Evolutionary conservation across 2,888 invertebrate genomes (phyloP).

Genomic region (Ophraella communa): DNA sequence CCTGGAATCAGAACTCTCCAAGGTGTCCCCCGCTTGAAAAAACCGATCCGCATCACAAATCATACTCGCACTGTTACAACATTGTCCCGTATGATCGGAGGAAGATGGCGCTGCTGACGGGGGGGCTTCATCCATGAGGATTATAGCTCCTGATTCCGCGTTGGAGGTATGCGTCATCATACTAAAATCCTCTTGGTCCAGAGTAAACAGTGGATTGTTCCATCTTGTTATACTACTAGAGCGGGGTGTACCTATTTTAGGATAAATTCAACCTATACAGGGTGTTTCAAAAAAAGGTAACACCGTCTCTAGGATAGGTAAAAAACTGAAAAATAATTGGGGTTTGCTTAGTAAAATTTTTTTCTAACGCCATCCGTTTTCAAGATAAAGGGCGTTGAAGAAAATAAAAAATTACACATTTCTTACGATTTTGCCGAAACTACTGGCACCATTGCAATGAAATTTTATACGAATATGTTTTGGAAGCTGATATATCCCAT

Average conservation of each 20-base stretch:
- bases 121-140: conserved; percentile 74
- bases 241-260: conserved; percentile 64
- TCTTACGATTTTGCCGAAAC: too few species aligned
- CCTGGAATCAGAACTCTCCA: conserved; percentile 58
- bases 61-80: conserved; percentile 57
- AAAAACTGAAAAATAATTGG: too few species aligned
- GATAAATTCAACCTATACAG: background rate
- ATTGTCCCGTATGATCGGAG: conserved; percentile 53
- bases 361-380: too few species aligned
- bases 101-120: conserved; percentile 42
- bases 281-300: too few species aligned
- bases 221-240: conserved; percentile 70
- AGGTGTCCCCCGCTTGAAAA: conserved; percentile 69
- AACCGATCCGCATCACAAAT: conserved; percentile 66
- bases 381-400: too few species aligned
- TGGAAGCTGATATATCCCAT: too few species aligned
- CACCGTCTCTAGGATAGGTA: too few species aligned
- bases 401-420: too few species aligned
- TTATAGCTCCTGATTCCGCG: conserved; percentile 71
- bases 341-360: too few species aligned
- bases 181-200: conserved; percentile 90
- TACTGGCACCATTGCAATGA: too few species aligned
- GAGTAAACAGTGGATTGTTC: conserved; percentile 86
- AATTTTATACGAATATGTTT: too few species aligned
- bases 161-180: conserved; percentile 81